These are phyloP conservation scores for Phataginus tetradactyla DNA, from an alignment of 2,797 vertebrate species.

Conservation along the genomic window DNA sequence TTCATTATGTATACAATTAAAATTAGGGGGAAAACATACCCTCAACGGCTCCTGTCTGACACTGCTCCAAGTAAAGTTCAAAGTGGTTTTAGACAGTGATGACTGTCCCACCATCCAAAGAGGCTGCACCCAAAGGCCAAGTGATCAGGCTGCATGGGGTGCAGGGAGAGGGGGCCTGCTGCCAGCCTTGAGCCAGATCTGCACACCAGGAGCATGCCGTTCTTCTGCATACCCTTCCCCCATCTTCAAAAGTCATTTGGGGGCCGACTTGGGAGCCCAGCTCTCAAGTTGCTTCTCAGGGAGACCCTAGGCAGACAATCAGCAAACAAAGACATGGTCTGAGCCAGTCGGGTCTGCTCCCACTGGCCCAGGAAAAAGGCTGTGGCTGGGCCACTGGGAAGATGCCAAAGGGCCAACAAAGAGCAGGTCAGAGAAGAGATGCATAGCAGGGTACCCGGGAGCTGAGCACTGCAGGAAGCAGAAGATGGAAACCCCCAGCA, in stretches of 20 bases:
- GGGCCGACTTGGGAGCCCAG: not conserved
- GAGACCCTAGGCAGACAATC: not conserved
- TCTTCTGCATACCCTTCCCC: not conserved
- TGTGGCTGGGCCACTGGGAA: not conserved
- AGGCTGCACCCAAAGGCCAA: not conserved
- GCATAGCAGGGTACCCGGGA: rapidly evolving
- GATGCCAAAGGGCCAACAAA: not conserved
- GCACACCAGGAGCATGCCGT: not conserved
- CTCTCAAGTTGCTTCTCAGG: not conserved
- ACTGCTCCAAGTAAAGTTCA: not conserved
- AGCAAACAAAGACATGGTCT: not conserved
- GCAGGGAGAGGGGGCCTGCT: no score
- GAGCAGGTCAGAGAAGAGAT: not conserved
- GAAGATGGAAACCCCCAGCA: no score
- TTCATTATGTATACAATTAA: not conserved
- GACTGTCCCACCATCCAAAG: not conserved
- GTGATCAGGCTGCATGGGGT: not conserved
- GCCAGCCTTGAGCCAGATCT: not conserved
- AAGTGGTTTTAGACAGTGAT: not conserved
- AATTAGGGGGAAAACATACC: no score
- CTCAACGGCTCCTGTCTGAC: not conserved
- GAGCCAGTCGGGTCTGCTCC: not conserved
- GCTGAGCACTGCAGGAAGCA: no score
- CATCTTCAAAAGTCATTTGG: not conserved
- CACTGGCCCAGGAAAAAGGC: not conserved